These are phyloP conservation scores for Dascyllus trimaculatus DNA, from an alignment of 2,113 vertebrate species.

Conservation along the genomic window DNA sequence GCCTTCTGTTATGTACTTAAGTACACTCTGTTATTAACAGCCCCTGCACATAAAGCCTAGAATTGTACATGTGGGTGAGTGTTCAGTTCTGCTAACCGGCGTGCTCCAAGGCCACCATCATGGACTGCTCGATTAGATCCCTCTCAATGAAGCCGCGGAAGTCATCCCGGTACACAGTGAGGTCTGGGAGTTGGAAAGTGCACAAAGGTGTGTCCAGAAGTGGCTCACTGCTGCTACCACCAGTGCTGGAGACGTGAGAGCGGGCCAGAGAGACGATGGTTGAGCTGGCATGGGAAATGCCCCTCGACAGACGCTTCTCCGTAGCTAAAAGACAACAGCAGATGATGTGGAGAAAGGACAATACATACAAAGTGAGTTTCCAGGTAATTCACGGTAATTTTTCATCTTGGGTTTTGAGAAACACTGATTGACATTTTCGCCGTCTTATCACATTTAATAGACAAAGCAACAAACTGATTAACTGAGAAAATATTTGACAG, in stretches of 20 bases:
- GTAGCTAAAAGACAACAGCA: conserved; percentile 36
- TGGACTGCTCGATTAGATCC: conserved; percentile 97
- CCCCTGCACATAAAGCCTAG: no score
- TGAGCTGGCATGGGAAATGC: conserved; percentile 96
- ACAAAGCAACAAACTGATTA: no score
- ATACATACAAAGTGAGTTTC: not conserved
- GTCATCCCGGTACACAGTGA: conserved; percentile 94
- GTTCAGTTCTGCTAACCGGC: conserved; percentile 85
- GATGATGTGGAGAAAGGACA: not conserved
- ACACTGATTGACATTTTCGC: no score
- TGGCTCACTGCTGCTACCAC: conserved; percentile 85
- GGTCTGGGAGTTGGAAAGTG: conserved; percentile 98
- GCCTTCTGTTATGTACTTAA: no score
- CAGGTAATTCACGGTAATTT: no score
- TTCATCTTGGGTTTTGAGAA: no score
- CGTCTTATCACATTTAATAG: no score
- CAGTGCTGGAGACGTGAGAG: conserved; percentile 92
- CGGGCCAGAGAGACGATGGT: conserved; percentile 95
- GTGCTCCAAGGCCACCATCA: conserved; percentile 97
- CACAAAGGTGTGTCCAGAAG: conserved; percentile 95
- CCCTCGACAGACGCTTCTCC: conserved; percentile 94
- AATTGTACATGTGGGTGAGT: no score
- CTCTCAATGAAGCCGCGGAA: conserved; percentile 96
- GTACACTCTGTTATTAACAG: no score
- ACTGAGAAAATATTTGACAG: no score